Evolutionary conservation across 1,140 invertebrate genomes (phyloP).

Genomic region (Pogonognathellus flavescens): DNA sequence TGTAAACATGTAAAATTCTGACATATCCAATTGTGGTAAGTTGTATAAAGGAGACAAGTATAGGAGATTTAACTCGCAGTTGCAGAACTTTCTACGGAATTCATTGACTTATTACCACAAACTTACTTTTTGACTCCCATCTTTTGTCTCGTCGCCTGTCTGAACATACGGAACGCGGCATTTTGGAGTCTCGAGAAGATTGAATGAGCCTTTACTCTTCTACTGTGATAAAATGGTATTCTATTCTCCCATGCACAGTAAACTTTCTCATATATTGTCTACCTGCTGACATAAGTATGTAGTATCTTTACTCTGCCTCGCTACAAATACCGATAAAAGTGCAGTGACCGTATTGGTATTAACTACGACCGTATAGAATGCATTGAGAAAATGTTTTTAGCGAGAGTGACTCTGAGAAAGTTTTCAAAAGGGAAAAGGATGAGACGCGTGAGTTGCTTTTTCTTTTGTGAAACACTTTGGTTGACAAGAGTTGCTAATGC

Average conservation of each 20-base stretch:
- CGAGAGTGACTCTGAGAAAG: neutral
- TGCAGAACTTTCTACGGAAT: conserved; percentile 22
- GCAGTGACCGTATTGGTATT: neutral
- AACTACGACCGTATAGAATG: neutral
- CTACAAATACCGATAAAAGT: too few relatives aligned
- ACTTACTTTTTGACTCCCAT: neutral
- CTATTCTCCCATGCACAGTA: neutral
- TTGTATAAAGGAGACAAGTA: neutral
- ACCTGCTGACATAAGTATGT: too few relatives aligned
- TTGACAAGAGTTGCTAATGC: neutral
- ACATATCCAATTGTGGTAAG: conserved; percentile 25
- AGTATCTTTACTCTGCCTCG: too few relatives aligned
- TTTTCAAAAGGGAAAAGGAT: neutral
- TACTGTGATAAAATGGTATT: neutral
- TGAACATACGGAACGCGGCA: neutral
- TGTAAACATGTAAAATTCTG: conserved; percentile 27
- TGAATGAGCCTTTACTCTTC: neutral
- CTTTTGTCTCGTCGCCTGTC: conserved; percentile 17
- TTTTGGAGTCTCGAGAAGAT: neutral
- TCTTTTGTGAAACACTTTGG: neutral
- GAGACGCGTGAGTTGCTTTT: neutral
- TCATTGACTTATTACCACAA: conserved; percentile 33
- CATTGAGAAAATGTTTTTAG: neutral
- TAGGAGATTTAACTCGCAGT: neutral
- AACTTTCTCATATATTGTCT: neutral